Percentiles rank a stretch among this genome's conserved stretches.
These are phyloP conservation scores for Lycorma delicatula DNA, from an alignment of 1,140 invertebrate genomes.

Conservation along the genomic window DNA sequence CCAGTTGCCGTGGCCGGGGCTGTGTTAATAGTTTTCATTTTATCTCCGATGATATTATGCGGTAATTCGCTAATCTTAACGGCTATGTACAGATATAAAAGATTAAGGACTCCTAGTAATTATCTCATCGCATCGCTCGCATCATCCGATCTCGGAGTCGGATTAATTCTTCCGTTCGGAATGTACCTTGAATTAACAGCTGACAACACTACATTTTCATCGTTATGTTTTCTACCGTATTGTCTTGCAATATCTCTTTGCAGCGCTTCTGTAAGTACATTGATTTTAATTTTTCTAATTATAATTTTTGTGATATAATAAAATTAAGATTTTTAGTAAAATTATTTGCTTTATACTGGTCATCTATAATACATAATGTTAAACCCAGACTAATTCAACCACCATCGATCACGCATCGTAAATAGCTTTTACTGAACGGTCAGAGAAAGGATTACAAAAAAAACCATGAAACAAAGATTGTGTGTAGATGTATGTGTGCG, in stretches of 20 bases:
- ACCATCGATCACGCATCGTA: no score
- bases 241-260: slow-evolving; percentile 51
- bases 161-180: slow-evolving; percentile 59
- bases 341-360: no score
- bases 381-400: no score
- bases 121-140: slow-evolving; percentile 64
- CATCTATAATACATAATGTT: no score
- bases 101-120: slow-evolving; percentile 56
- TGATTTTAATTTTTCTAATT: no score
- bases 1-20: slow-evolving; percentile 41
- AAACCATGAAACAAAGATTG: no score
- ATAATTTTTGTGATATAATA: no score
- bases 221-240: slow-evolving; percentile 49
- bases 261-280: slow-evolving; percentile 45
- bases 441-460: no score
- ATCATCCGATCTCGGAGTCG: slow-evolving; percentile 62
- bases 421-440: no score
- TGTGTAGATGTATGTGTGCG: no score
- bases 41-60: slow-evolving; percentile 47
- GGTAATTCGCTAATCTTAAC: slow-evolving; percentile 47
- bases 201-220: slow-evolving; percentile 20
- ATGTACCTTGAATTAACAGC: slow-evolving; percentile 49
- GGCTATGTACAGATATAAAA: slow-evolving; percentile 49
- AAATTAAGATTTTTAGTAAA: no score
- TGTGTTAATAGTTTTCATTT: slow-evolving; percentile 45